phyloP scores from a whole-genome alignment of 2,888 invertebrate species.

The Cryptosula pallasiana region DNA sequence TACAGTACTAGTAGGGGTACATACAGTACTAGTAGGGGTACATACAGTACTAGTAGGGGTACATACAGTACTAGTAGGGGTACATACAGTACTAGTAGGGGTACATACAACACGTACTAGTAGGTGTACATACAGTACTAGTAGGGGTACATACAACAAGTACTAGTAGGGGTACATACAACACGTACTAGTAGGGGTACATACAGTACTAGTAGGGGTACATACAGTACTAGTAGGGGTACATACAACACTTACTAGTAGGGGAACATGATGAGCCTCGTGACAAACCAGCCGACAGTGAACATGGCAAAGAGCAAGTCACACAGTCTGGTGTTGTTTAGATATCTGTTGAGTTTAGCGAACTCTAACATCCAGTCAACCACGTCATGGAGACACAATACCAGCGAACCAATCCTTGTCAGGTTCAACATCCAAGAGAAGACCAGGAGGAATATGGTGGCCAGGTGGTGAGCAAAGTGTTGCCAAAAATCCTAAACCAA shows the following conservation, averaged over 20 bases:
- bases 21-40: neutral
- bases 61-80: neutral
- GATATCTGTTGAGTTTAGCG: constrained; percentile 90
- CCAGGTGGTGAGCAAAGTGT: constrained; percentile 96
- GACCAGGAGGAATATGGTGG: constrained; percentile 80
- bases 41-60: neutral
- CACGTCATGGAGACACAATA: constrained; percentile 58
- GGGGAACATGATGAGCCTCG: constrained; percentile 83
- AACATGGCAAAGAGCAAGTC: constrained; percentile 83
- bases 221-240: neutral
- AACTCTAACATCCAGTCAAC: constrained; percentile 59
- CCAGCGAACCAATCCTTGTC: constrained; percentile 80
- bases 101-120: neutral
- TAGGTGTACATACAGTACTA: no score
- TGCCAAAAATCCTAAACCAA: constrained; percentile 77
- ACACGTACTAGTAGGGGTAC: neutral
- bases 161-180: neutral
- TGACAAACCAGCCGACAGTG: constrained; percentile 82
- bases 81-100: neutral
- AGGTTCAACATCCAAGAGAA: constrained; percentile 94
- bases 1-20: neutral
- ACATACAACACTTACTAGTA: constrained; percentile 52
- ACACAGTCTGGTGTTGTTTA: constrained; percentile 79
- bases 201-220: no score
- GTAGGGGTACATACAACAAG: neutral